phyloP scores from a whole-genome alignment of 1,140 invertebrate genomes.

The Drosophila littoralis region DNA sequence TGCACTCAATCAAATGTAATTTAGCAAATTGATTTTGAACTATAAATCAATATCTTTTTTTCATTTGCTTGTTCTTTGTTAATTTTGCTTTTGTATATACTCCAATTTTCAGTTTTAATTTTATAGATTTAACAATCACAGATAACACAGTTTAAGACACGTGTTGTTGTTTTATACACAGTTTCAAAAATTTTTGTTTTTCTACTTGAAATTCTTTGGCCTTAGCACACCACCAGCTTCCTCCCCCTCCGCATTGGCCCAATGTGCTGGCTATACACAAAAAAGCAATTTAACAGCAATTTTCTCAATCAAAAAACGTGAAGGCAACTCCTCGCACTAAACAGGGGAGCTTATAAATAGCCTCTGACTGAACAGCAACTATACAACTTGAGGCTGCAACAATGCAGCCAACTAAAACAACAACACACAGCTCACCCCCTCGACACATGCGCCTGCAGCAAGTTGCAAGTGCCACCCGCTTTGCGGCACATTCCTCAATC shows the following conservation, averaged over 20 bases:
- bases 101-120: not conserved
- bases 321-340: conserved; percentile 25
- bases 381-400: conserved; percentile 54
- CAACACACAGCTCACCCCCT: too few relatives aligned
- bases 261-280: conserved; percentile 44
- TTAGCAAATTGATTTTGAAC: not conserved
- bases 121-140: not conserved
- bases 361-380: conserved; percentile 38
- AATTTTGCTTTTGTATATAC: not conserved
- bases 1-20: too few relatives aligned
- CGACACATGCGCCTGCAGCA: not conserved
- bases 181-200: conserved; percentile 4
- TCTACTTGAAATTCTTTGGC: conserved; percentile 31
- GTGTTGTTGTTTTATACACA: not conserved
- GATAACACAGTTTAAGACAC: conserved; percentile 8
- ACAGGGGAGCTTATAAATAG: conserved; percentile 68
- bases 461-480: conserved; percentile 43
- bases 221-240: conserved; percentile 6
- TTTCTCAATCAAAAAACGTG: conserved; percentile 68
- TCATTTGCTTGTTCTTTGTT: not conserved
- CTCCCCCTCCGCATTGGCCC: not conserved
- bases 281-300: conserved; percentile 77
- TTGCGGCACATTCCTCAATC: conserved; percentile 76
- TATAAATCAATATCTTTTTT: not conserved
- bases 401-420: conserved; percentile 30